Base-by-base conservation (phyloP, 2,888 invertebrate species). In the Saturnia japonica region DNA sequence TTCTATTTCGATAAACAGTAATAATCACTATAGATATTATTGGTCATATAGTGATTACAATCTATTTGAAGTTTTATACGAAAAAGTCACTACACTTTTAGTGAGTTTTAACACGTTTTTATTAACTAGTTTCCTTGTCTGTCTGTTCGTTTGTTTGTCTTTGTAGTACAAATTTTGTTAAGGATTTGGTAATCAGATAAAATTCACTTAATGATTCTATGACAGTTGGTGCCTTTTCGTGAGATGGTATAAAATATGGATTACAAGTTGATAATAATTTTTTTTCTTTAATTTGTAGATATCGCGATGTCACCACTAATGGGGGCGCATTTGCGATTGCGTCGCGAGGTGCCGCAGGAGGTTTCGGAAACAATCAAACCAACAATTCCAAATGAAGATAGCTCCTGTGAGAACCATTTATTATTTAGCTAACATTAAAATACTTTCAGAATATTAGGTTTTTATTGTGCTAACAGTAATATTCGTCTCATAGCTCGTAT, bases 291-390 rank as follows among this genome's bases (percentile, higher is more conserved):
- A 60, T 28, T 71, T 64, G 60, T 43, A 70, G 60, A 68, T 68
- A 34, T 42, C 66, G 88, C 76, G 76, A 93, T 94, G 93, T 90
- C 93, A 80, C 91, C 92, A 74, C 82, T 88, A 71, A 82, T 88
- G 74, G 86, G 82, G 76, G 79, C 85, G 70, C 80, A 88, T 83
- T 87, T 91, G 82, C 90, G 94, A 86, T 90, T 91, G 91, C 93
- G 88, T 85, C 92, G 90, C 75, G 88, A 92, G 70, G 81, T 79
- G 43, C 71, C 76, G 70, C 68, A 72, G 67, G 74, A 77, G 68
- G 85, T 84, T 43, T 34, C 77, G 1, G 79, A 83, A 42, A 74
- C 73, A 19, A 66, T 70, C 62, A 74, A 74, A 34, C 70, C 71
- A 42, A 16, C 67, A 67, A 68, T 74, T 40, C 12, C 74, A 62